These are phyloP conservation scores for Monodelphis domestica DNA, from an alignment of 2,797 vertebrate species.

Conservation along the genomic window DNA sequence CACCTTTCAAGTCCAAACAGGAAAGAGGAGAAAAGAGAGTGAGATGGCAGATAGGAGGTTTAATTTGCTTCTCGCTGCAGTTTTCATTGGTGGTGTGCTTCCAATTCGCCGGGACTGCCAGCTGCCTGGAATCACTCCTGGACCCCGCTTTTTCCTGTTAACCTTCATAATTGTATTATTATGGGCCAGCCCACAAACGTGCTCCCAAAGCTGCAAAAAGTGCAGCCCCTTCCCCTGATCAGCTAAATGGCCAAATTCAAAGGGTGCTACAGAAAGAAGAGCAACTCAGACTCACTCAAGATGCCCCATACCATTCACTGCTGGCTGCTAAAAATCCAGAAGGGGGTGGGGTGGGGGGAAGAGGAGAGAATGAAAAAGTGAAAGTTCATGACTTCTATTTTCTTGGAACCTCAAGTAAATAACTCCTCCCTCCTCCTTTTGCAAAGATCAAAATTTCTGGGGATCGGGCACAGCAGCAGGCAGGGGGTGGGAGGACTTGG, in stretches of 20 bases:
- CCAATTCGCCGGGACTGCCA: conserved; percentile 90
- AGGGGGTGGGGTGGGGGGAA: fast-evolving
- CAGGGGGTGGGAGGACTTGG: not conserved
- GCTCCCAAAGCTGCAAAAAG: conserved; percentile 80
- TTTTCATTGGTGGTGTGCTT: conserved; percentile 91
- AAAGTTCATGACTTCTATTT: conserved; percentile 61
- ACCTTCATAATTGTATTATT: conserved; percentile 92
- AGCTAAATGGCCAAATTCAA: conserved; percentile 83
- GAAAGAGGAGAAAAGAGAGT: conserved; percentile 95
- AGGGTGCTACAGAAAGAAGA: conserved; percentile 74
- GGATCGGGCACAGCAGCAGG: not conserved
- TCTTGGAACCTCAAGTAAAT: conserved; percentile 47
- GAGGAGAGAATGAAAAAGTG: conserved; percentile 22
- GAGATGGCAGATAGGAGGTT: conserved; percentile 96
- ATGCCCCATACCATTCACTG: conserved; percentile 60
- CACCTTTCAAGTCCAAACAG: conserved; percentile 99
- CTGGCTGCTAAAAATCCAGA: conserved; percentile 49
- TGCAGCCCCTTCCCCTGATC: conserved; percentile 81
- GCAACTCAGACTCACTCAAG: conserved; percentile 66
- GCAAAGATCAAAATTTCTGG: not conserved
- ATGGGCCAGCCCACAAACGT: conserved; percentile 85
- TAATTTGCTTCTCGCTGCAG: conserved; percentile 96
- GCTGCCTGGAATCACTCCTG: conserved; percentile 92
- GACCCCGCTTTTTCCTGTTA: conserved; percentile 95
- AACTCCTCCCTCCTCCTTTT: not conserved